phyloP scores from a whole-genome alignment of 1,140 invertebrate species.

The Polypedilum vanderplanki region DNA sequence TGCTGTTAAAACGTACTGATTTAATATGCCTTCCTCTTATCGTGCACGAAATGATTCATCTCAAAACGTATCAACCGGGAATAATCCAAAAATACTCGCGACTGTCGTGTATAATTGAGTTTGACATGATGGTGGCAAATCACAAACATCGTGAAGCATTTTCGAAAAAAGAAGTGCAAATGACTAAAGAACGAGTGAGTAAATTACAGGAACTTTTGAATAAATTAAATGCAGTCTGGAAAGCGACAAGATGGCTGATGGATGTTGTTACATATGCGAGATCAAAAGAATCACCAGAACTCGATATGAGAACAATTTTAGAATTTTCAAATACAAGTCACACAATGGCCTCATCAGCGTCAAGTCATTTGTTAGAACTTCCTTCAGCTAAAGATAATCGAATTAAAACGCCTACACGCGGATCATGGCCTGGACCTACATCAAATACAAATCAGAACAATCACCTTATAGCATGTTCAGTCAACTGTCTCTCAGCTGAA shows the following conservation, averaged over 20 bases:
- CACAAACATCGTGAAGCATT: slow-evolving; percentile 90
- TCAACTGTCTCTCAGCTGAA: slow-evolving; percentile 49
- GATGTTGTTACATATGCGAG: slow-evolving; percentile 84
- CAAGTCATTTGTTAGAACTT: slow-evolving; percentile 31
- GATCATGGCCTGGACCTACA: slow-evolving; percentile 77
- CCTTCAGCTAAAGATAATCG: slow-evolving; percentile 29
- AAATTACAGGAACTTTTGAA: slow-evolving; percentile 75
- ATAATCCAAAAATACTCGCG: slow-evolving; percentile 84
- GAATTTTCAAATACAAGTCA: slow-evolving; percentile 35
- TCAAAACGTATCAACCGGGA: slow-evolving; percentile 81
- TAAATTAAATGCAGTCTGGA: slow-evolving; percentile 81
- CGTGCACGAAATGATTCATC: slow-evolving; percentile 86
- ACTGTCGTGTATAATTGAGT: slow-evolving; percentile 84
- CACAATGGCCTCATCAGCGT: slow-evolving; percentile 8
- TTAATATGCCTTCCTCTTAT: slow-evolving; percentile 76
- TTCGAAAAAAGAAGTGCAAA: slow-evolving; percentile 75
- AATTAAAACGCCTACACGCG: slow-evolving; percentile 56
- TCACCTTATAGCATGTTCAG: slow-evolving; percentile 30
- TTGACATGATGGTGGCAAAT: slow-evolving; percentile 85
- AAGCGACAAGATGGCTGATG: slow-evolving; percentile 88
- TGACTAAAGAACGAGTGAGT: slow-evolving; percentile 74
- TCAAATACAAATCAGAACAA: slow-evolving; percentile 41
- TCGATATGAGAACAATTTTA: slow-evolving; percentile 40
- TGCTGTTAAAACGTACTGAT: slow-evolving; percentile 70
- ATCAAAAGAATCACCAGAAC: slow-evolving; percentile 50